Conservation (phyloP, 2,888 invertebrate species). For the Nemapogon koenigi region DNA sequence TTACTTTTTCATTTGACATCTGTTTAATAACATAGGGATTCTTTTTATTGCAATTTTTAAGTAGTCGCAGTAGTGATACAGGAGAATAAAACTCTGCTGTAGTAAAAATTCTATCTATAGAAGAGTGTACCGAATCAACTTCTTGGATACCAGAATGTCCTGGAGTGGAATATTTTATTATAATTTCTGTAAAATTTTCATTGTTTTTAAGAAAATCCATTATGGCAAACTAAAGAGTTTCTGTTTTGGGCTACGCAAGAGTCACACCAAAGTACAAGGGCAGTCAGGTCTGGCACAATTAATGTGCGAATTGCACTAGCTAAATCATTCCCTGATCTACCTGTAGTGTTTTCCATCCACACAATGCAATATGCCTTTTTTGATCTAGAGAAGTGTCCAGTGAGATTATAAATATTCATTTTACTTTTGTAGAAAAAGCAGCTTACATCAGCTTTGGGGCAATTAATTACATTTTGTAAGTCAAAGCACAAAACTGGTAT, state of each 20-base stretch:
- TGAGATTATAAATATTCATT: constrained; percentile 12
- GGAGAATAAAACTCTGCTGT: constrained; percentile 14
- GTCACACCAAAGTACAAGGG: constrained; percentile 18
- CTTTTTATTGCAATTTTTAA: constrained; percentile 11
- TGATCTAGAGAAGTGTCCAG: constrained; percentile 13
- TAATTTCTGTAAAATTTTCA: constrained; percentile 14
- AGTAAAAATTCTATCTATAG: constrained; percentile 15
- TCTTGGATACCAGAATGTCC: constrained; percentile 20
- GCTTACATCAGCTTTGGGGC: constrained; percentile 11
- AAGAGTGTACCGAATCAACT: constrained; percentile 16
- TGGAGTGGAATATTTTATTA: constrained; percentile 19
- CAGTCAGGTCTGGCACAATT: constrained; percentile 12
- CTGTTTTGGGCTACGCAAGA: constrained; percentile 19
- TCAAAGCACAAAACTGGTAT: constrained; percentile 8
- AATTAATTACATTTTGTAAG: constrained; percentile 10
- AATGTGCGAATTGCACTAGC: constrained; percentile 14
- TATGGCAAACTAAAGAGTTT: constrained; percentile 15
- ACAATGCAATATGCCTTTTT: constrained; percentile 16
- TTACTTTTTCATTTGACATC: background rate
- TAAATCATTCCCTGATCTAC: constrained; percentile 16
- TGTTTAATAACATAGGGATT: constrained; percentile 9
- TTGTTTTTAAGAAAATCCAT: constrained; percentile 13
- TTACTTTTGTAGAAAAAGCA: constrained; percentile 13
- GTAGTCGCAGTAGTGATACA: constrained; percentile 12
- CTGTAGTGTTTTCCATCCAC: constrained; percentile 15